Evolutionary conservation across 1,140 invertebrate genomes (phyloP), one percentile per base, ranked within the genome.

Genomic region (Calephelis virginiensis): DNA sequence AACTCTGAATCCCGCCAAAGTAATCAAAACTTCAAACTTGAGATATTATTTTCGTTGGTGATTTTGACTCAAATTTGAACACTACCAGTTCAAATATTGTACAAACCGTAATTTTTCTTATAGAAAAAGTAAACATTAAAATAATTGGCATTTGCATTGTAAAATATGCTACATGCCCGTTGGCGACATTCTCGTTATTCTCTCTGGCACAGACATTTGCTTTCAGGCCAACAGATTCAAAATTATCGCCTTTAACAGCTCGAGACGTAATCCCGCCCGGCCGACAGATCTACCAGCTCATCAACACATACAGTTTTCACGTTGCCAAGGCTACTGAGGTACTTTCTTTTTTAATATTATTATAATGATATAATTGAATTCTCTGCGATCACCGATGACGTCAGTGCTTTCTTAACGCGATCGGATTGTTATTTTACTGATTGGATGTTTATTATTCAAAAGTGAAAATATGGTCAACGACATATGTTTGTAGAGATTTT

Each of bases 261-360:
- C 93, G 98, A 61, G 98, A 99, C 89, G 89, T 96, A 3, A 95
- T 99, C 60, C 97, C 97, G 53, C 95, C 96, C 5, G 93, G 94
- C 8, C 90, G 97, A 64, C 97, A 97, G 90, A 97, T 99, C 67
- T 99, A 98, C 90, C 96, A 98, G 83, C 91, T 98, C 47, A 91
- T 97, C 65, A 92, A 99, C 68, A 96, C 95, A 0, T 99, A 99
- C 87, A 95, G 93, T 78, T 96, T 99, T 83, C 95, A 95, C 76
- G 91, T 98, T 69, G 92, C 93, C 8, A 98, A 98, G 89, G 85
- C 94, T 7, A 95, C 95, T 11, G 98, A 99, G 90, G 94, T 98
- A 45, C 81, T 61, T 28, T 28, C 28, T 3, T 28, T 28, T 28
- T 28, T 28, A 28, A 28, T 28, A 28, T 28, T 28, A 28, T 28